phyloP scores from a whole-genome alignment of 2,888 invertebrate species.

The Augochlorella aurata region DNA sequence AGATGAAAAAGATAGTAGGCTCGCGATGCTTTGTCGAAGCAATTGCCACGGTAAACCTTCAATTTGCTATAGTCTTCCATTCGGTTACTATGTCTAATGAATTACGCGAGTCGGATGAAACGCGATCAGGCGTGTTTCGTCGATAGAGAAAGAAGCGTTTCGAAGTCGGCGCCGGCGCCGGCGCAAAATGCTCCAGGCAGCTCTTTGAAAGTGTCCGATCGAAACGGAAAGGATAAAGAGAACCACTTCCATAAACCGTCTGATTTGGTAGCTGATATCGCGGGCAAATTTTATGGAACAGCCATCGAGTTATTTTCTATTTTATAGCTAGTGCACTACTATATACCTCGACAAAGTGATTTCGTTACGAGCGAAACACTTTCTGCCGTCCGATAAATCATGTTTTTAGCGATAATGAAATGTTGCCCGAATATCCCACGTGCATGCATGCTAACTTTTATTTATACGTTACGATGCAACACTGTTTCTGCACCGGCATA shows the following conservation, averaged over 20 bases:
- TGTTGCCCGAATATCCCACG: slow-evolving; percentile 7
- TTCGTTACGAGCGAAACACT: slow-evolving; percentile 12
- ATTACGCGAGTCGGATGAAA: not conserved
- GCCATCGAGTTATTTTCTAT: slow-evolving; percentile 5
- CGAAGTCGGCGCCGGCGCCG: too few species aligned
- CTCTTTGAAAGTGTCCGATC: not conserved
- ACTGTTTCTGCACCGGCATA: slow-evolving; percentile 11
- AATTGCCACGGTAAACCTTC: not conserved
- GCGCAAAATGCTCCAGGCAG: not conserved
- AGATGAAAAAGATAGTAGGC: not conserved
- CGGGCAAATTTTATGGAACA: slow-evolving; percentile 2
- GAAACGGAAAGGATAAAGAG: not conserved
- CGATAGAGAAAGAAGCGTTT: not conserved
- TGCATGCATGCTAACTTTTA: slow-evolving; percentile 27
- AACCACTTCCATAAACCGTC: slow-evolving; percentile 3
- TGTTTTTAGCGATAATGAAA: slow-evolving; percentile 27
- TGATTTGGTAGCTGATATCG: slow-evolving; percentile 39
- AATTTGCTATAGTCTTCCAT: slow-evolving; percentile 2
- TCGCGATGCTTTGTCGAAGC: not conserved
- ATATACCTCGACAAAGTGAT: slow-evolving; percentile 20
- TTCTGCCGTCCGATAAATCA: slow-evolving; percentile 45
- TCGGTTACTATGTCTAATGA: not conserved
- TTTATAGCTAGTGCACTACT: not conserved
- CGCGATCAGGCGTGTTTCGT: not conserved
- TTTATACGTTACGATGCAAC: slow-evolving; percentile 20